Evolutionary conservation across 1,140 invertebrate genomes (phyloP).

Genomic region (Drosophila nasuta): DNA sequence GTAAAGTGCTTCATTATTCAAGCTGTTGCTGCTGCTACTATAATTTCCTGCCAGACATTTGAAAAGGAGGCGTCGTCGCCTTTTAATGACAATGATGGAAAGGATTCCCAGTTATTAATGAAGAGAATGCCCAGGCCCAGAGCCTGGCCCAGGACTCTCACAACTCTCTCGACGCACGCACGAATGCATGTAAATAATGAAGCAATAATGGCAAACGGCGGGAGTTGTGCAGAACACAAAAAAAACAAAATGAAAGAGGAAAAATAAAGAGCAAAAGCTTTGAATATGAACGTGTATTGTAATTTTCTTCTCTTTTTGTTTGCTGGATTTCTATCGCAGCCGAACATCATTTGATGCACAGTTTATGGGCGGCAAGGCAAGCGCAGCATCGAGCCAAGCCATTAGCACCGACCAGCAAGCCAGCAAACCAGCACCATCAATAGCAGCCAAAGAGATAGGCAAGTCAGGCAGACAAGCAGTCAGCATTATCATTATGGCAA

Average conservation of each 20-base stretch:
- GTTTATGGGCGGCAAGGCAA: slow-evolving; percentile 51
- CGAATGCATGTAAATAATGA: slow-evolving; percentile 55
- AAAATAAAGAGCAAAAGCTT: not conserved
- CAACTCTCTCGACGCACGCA: slow-evolving; percentile 36
- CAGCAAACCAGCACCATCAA: slow-evolving; percentile 3
- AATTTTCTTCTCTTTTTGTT: slow-evolving; percentile 59
- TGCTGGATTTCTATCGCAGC: slow-evolving; percentile 1
- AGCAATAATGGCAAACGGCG: slow-evolving; percentile 7
- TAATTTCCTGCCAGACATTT: slow-evolving; percentile 47
- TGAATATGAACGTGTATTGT: slow-evolving; percentile 65
- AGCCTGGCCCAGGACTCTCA: not conserved
- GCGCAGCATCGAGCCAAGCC: not conserved
- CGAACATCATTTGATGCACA: slow-evolving; percentile 64
- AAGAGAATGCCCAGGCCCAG: slow-evolving; percentile 39
- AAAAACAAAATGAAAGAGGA: not conserved
- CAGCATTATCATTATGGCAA: slow-evolving; percentile 53
- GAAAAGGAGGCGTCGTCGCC: slow-evolving; percentile 8
- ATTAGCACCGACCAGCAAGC: slow-evolving; percentile 2
- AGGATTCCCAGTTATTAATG: slow-evolving; percentile 74
- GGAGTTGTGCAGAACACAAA: not conserved
- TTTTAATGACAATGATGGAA: slow-evolving; percentile 48
- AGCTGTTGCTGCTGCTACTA: not conserved
- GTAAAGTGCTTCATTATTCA: slow-evolving; percentile 41
- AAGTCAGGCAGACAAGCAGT: slow-evolving; percentile 5
- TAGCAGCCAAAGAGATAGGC: not conserved